A percentile compares a stretch with the other conserved stretches of the same genome.
These are phyloP conservation scores for Eleutherodactylus coqui DNA, from an alignment of 2,797 vertebrate species.

Conservation along the genomic window DNA sequence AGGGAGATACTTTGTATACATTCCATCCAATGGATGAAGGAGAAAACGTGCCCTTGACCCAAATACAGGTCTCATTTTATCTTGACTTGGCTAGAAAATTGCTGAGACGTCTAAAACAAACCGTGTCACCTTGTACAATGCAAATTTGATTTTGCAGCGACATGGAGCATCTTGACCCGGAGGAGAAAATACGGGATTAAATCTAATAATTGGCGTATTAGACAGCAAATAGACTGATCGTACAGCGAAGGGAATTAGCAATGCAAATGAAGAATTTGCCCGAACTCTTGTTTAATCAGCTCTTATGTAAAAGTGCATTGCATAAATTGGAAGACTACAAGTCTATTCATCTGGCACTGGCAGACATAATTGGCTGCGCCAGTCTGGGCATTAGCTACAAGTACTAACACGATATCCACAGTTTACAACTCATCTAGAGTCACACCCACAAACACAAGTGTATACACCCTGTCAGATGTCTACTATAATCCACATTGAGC, in stretches of 20 bases:
- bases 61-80: constrained; percentile 6
- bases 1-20: not conserved
- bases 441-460: constrained; percentile 35
- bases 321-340: not conserved
- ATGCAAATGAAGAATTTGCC: not conserved
- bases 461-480: not conserved
- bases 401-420: constrained; percentile 6
- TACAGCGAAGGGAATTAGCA: not conserved
- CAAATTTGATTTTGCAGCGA: not conserved
- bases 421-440: constrained; percentile 1
- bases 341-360: not conserved
- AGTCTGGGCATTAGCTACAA: constrained; percentile 14
- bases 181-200: not conserved
- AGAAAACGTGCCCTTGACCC: constrained; percentile 1
- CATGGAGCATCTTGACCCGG: not conserved
- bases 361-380: not conserved
- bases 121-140: constrained; percentile 15
- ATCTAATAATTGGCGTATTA: not conserved
- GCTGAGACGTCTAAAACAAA: not conserved
- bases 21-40: not conserved
- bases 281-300: not conserved
- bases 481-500: not conserved
- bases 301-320: not conserved
- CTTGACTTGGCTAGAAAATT: constrained; percentile 5
- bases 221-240: not conserved